Conservation (phyloP, 1,140 invertebrate genomes). For the Lepidurus couesii region DNA sequence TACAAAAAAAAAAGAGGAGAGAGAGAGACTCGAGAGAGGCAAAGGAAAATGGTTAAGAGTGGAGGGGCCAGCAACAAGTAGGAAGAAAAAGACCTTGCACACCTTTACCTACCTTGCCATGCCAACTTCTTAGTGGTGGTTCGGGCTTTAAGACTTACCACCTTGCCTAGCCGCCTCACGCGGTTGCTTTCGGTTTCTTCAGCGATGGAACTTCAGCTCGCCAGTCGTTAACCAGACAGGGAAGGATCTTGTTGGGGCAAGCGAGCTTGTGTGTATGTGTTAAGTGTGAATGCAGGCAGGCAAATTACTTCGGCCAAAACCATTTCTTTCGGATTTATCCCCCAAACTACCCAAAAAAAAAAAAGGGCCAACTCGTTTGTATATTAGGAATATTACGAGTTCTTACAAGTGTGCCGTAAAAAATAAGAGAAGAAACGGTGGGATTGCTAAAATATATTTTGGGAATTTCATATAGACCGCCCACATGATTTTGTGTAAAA, state of each 20-base stretch:
- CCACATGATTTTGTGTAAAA: too few species aligned
- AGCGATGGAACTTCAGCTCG: conserved; percentile 32
- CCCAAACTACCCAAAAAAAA: too few species aligned
- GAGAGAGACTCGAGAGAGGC: background rate
- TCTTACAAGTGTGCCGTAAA: background rate
- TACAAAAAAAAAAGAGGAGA: background rate
- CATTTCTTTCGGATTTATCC: too few species aligned
- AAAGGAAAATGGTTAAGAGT: conserved; percentile 13
- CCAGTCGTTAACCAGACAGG: conserved; percentile 36
- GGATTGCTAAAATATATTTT: too few species aligned
- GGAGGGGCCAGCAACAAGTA: conserved; percentile 35
- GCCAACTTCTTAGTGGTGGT: conserved; percentile 29
- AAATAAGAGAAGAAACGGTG: background rate
- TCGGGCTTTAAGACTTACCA: conserved; percentile 30
- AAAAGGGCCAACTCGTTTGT: too few species aligned
- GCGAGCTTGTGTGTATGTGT: background rate
- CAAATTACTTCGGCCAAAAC: too few species aligned
- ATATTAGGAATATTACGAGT: background rate
- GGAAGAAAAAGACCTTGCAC: conserved; percentile 35
- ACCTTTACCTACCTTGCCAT: conserved; percentile 33
- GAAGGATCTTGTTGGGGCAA: conserved; percentile 33
- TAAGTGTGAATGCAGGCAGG: too few species aligned
- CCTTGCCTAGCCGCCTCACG: conserved; percentile 29
- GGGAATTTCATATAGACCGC: too few species aligned
- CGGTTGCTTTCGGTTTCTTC: conserved; percentile 27